Evolutionary conservation across 2,113 vertebrate genomes (phyloP).

Genomic region (Hippocampus guttulatus): DNA sequence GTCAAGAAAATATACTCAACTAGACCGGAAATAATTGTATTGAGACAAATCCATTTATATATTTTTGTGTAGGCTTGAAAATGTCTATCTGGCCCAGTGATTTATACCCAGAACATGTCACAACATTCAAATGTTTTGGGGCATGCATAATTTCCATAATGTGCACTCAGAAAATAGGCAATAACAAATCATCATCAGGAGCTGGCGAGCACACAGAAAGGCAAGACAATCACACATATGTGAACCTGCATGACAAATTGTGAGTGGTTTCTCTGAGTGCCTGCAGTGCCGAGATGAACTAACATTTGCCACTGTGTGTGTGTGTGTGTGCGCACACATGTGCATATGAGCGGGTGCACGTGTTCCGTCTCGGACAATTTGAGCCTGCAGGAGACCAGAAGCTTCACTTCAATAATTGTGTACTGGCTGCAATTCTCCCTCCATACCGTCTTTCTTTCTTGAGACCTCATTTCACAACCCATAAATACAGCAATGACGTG

Average conservation of each 20-base stretch:
- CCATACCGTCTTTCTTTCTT: conserved; percentile 24
- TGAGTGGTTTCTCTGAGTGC: conserved; percentile 34
- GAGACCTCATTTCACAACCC: conserved; percentile 37
- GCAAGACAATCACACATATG: conserved; percentile 36
- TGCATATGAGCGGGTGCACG: conserved; percentile 8
- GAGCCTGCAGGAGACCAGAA: conserved; percentile 27
- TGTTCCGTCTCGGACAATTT: conserved; percentile 25
- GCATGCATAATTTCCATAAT: not conserved
- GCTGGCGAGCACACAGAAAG: conserved; percentile 26
- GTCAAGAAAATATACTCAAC: conserved; percentile 10
- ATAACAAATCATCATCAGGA: conserved; percentile 24
- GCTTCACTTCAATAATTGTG: conserved; percentile 35
- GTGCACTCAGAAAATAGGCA: conserved; percentile 15
- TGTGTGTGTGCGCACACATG: conserved; percentile 10
- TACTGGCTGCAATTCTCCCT: conserved; percentile 26
- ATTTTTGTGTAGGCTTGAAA: not conserved
- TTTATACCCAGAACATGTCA: not conserved
- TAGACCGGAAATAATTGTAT: conserved; percentile 5
- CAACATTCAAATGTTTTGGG: conserved; percentile 5
- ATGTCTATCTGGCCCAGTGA: not conserved
- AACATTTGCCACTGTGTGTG: conserved; percentile 24
- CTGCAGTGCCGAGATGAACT: conserved; percentile 56
- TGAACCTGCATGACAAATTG: conserved; percentile 44
- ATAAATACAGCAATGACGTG: conserved; percentile 27
- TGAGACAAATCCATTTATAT: conserved; percentile 8